Conservation (phyloP, 2,888 invertebrate genomes). For the Gisinianus flammeolus region DNA sequence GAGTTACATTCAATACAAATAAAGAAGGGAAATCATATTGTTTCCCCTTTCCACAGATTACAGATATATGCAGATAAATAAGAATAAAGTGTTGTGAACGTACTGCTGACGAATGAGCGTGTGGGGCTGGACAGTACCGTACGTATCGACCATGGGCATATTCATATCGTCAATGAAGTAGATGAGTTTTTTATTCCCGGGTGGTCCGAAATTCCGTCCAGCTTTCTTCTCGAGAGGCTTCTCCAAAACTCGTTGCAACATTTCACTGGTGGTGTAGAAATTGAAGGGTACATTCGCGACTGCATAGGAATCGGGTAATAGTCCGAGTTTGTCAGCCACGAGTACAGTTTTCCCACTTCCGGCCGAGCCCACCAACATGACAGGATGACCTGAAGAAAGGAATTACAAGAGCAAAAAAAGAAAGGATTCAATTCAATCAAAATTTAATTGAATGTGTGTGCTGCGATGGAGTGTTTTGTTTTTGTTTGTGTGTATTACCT, state of each 20-base stretch:
- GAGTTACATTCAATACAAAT: no score
- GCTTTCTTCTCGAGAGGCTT: conserved; percentile 96
- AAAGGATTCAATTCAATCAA: no score
- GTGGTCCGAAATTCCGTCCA: conserved; percentile 93
- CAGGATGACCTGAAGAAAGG: conserved; percentile 77
- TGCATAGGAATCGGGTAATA: no score
- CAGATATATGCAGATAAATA: no score
- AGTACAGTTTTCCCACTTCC: conserved; percentile 96
- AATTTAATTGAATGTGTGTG: no score
- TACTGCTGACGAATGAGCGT: conserved; percentile 93
- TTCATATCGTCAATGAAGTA: conserved; percentile 98
- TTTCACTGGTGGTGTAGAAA: conserved; percentile 91
- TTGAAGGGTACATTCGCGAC: conserved; percentile 93
- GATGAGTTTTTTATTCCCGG: conserved; percentile 88
- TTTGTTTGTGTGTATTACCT: neutral
- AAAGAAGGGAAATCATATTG: no score
- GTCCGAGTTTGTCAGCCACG: conserved; percentile 81
- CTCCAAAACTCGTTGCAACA: conserved; percentile 90
- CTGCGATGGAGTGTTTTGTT: neutral
- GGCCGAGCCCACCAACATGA: conserved; percentile 83
- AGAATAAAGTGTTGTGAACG: conserved; percentile 73
- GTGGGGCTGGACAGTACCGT: conserved; percentile 96
- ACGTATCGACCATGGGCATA: conserved; percentile 94
- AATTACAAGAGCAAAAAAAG: no score
- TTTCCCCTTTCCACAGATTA: no score